Conservation (phyloP, 2,113 vertebrate species). For the Pterocles gutturalis region DNA sequence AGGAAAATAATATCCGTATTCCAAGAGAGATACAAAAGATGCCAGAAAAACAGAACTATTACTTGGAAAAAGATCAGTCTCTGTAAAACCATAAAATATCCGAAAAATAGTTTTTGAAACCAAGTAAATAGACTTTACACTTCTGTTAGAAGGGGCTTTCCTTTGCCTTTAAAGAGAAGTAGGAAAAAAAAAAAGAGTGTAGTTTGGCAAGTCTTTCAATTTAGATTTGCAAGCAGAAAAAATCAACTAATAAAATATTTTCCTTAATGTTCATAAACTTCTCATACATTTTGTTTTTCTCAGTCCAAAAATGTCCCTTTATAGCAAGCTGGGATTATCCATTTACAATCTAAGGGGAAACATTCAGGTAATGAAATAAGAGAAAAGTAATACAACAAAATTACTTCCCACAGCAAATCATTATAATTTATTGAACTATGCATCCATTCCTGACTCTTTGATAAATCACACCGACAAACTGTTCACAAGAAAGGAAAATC, state of each 20-base stretch:
- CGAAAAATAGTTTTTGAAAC: not conserved
- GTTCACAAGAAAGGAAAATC: not conserved
- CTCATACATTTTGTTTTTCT: not conserved
- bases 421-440: not conserved
- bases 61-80: not conserved
- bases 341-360: not conserved
- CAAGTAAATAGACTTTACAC: not conserved
- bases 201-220: not conserved
- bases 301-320: not conserved
- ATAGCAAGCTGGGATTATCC: not conserved
- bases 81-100: not conserved
- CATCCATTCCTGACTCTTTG: not conserved
- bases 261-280: not conserved
- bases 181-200: not conserved
- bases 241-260: not conserved
- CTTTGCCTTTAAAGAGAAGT: not conserved
- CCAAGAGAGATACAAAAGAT: not conserved
- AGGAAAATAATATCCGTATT: not conserved
- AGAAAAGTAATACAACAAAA: not conserved
- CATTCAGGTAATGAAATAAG: not conserved
- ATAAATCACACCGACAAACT: not conserved
- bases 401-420: not conserved
- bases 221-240: not conserved
- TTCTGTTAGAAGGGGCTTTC: not conserved
- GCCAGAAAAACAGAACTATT: not conserved